Base-by-base conservation (phyloP, 2,113 vertebrate genomes). In the Sylvilagus bachmani region DNA sequence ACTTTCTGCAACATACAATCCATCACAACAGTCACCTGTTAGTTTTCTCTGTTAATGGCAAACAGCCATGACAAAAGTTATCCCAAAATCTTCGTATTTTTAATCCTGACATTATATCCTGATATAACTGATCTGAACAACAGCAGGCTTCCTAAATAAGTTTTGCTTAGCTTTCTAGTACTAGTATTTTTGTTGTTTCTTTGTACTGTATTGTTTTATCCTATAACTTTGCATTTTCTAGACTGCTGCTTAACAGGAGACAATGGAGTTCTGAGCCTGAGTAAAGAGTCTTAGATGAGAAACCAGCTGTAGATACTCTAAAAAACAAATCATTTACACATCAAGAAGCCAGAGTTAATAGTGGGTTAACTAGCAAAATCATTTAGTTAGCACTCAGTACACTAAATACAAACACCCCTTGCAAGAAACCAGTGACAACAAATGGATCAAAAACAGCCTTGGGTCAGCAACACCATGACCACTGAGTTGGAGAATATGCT, bases 311-410 rank as follows among this genome's bases (percentile, higher is more conserved):
- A 5, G 33, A 61, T 86, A 87, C 66, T 67, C 61, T 92, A 10
- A 21, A 70, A 82, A 85, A 64, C 11, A 91, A 51, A 61, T 25
- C 70, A 92, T 36, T 62, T 69, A 17, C 11, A 86, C 17, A 10
- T 53, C 49, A 90, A 53, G 66, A 96, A 88, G 22, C 38, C 95
- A 94, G 33, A 71, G 61, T 44, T 87, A 67, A 89, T 36, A 86
- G 21, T 29, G 27, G 14, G 51, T 85, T 31, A 81, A 27, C 29
- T 38, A 64, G 11, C 73, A 81, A 78, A 58, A 62, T 58, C 66
- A 86, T n/a, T 94, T 69, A 58, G 22, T 2, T 49, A 58, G 55
- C 55, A 58, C 27, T 62, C 27, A 31, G 29, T n/a, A n/a, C 29
- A 38, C 36, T 55, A 44, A 62, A 53, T 16, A 69, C 38, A 44